A percentile compares a stretch with the other conserved stretches of the same genome.
These are phyloP conservation scores for Uloborus plumipes DNA, from an alignment of 2,888 invertebrate species.

Conservation along the genomic window DNA sequence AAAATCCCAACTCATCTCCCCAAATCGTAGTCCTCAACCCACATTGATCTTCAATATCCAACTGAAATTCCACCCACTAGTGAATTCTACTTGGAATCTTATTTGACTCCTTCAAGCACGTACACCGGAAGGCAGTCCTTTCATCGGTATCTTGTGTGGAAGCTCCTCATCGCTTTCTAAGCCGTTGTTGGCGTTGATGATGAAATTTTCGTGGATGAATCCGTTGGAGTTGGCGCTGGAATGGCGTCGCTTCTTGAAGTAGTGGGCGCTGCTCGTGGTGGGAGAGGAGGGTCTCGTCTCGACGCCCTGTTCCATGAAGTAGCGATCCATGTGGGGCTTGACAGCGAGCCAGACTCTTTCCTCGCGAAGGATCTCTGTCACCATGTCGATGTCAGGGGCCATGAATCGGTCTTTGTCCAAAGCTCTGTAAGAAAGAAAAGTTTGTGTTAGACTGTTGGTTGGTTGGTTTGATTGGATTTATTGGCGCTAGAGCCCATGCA, in stretches of 20 bases:
- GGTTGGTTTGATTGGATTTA: too few relatives aligned
- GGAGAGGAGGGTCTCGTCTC: slow-evolving; percentile 75
- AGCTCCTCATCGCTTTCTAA: slow-evolving; percentile 22
- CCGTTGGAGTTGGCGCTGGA: slow-evolving; percentile 36
- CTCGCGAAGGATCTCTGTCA: slow-evolving; percentile 74
- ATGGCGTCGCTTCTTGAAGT: slow-evolving; percentile 28
- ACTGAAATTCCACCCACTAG: too few relatives aligned
- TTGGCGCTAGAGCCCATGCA: too few relatives aligned
- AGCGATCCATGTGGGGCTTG: slow-evolving; percentile 73
- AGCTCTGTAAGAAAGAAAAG: slow-evolving; percentile 72
- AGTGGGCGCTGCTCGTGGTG: slow-evolving; percentile 68
- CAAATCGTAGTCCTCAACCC: too few relatives aligned
- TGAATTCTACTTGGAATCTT: not conserved
- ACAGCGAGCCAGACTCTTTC: slow-evolving; percentile 76
- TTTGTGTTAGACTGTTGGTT: not conserved
- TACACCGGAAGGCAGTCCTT: slow-evolving; percentile 17
- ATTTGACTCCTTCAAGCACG: slow-evolving; percentile 40
- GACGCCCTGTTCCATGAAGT: slow-evolving; percentile 71
- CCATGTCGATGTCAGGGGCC: slow-evolving; percentile 78
- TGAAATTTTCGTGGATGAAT: not conserved
- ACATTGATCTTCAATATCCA: too few relatives aligned
- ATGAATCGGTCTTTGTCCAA: slow-evolving; percentile 78
- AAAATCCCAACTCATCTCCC: too few relatives aligned
- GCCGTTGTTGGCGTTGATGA: slow-evolving; percentile 14
- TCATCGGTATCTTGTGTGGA: slow-evolving; percentile 11